Evolutionary conservation across 2,113 vertebrate species (phyloP).

Genomic region (Zootoca vivipara): DNA sequence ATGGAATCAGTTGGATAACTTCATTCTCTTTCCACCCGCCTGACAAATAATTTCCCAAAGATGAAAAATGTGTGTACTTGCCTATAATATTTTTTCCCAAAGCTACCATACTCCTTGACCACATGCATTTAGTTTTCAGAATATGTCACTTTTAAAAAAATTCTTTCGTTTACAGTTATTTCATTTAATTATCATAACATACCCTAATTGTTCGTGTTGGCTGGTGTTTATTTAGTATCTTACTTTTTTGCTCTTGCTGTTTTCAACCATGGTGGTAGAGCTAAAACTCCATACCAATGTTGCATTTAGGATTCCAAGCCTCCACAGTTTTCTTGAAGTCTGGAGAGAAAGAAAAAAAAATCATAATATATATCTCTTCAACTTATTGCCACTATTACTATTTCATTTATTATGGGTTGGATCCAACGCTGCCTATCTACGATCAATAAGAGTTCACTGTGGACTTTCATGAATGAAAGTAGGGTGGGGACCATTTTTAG

Average conservation of each 20-base stretch:
- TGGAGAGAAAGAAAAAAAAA: constrained; percentile 31
- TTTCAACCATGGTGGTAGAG: neutral
- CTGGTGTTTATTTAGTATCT: neutral
- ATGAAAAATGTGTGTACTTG: neutral
- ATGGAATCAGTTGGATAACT: neutral
- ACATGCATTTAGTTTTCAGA: neutral
- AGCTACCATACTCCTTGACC: neutral
- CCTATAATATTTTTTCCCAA: neutral
- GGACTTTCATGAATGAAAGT: neutral
- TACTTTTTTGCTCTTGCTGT: constrained; percentile 27
- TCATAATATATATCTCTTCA: neutral
- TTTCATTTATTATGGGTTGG: neutral
- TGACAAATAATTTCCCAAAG: neutral
- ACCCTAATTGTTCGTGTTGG: neutral
- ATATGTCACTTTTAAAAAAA: neutral
- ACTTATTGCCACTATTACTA: neutral
- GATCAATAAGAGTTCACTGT: neutral
- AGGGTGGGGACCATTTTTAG: neutral
- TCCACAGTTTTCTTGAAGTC: neutral
- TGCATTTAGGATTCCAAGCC: neutral
- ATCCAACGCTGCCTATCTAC: neutral
- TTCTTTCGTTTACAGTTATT: neutral
- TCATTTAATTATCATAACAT: neutral
- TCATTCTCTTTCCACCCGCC: neutral
- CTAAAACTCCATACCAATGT: neutral